Percentiles rank a stretch among this genome's conserved stretches.
Evolutionary conservation across 2,797 vertebrate species (phyloP).

Genomic region (Lemur catta): DNA sequence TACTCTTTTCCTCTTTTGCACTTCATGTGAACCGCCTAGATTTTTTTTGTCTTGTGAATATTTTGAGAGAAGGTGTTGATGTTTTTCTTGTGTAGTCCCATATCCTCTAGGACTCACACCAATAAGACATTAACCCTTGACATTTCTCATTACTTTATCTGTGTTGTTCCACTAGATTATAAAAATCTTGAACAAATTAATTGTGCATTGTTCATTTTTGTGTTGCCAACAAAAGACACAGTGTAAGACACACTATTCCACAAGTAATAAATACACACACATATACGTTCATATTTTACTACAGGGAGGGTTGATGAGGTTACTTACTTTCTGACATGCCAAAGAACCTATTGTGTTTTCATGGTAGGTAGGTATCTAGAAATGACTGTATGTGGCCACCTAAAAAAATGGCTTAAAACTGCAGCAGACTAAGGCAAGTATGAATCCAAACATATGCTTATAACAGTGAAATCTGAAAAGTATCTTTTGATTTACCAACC

Average conservation of each 20-base stretch:
- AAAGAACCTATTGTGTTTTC: neutral
- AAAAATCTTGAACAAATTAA: neutral
- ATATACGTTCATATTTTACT: neutral
- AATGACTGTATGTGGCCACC: neutral
- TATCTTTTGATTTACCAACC: neutral
- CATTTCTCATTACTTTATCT: neutral
- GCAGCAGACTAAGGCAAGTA: neutral
- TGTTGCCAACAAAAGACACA: neutral
- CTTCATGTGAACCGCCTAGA: neutral
- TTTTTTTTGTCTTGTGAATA: neutral
- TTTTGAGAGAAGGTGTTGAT: neutral
- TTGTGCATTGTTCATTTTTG: neutral
- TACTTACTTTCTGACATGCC: neutral
- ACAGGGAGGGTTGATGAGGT: neutral
- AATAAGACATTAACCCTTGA: neutral
- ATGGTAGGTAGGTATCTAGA: neutral
- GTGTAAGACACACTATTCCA: neutral
- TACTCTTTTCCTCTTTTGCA: neutral
- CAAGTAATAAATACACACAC: neutral
- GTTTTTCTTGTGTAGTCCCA: neutral
- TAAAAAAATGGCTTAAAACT: neutral
- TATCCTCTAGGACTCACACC: neutral
- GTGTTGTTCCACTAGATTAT: neutral
- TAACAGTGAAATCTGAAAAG: neutral
- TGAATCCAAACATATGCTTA: neutral